A percentile compares a stretch with the other conserved stretches of the same genome.
phyloP scores from a whole-genome alignment of 2,888 invertebrate species.

The Eurytoma adleriae region DNA sequence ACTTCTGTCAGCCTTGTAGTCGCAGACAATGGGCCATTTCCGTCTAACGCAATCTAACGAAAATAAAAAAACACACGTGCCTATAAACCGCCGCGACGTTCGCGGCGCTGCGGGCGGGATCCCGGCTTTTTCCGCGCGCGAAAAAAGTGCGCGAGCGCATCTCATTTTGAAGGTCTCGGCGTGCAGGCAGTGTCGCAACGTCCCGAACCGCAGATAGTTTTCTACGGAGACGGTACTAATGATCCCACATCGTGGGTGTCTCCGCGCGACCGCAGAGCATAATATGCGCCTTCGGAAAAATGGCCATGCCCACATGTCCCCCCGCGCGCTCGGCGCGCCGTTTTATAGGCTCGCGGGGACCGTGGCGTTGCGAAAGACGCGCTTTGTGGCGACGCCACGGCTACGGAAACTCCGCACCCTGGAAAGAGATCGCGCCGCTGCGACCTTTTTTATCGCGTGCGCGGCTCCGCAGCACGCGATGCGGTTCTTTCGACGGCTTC shows the following conservation, averaged over 20 bases:
- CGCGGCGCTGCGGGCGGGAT: constrained; percentile 26
- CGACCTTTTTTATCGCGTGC: too few species aligned
- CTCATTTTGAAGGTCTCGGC: constrained; percentile 20
- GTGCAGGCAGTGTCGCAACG: not conserved
- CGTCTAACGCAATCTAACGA: not conserved
- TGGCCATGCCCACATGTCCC: not conserved
- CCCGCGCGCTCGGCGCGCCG: not conserved
- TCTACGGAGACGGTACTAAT: not conserved
- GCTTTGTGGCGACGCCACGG: constrained; percentile 31
- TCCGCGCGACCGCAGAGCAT: constrained; percentile 12
- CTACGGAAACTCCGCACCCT: constrained; percentile 6
- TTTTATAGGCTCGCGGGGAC: not conserved
- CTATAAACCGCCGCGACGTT: not conserved
- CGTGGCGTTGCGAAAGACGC: constrained; percentile 26
- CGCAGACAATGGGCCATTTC: constrained; percentile 10
- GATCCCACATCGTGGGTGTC: constrained; percentile 22
- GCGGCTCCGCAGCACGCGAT: too few species aligned
- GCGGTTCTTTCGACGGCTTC: too few species aligned
- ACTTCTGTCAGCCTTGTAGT: not conserved
- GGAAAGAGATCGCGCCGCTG: too few species aligned
- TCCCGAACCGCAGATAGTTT: constrained; percentile 9
- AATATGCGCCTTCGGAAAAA: not conserved
- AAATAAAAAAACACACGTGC: not conserved
- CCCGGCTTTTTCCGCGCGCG: not conserved
- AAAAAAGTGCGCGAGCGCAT: not conserved